Base-by-base conservation (phyloP, 1,140 invertebrate genomes). In the Drosophila tsacasi region DNA sequence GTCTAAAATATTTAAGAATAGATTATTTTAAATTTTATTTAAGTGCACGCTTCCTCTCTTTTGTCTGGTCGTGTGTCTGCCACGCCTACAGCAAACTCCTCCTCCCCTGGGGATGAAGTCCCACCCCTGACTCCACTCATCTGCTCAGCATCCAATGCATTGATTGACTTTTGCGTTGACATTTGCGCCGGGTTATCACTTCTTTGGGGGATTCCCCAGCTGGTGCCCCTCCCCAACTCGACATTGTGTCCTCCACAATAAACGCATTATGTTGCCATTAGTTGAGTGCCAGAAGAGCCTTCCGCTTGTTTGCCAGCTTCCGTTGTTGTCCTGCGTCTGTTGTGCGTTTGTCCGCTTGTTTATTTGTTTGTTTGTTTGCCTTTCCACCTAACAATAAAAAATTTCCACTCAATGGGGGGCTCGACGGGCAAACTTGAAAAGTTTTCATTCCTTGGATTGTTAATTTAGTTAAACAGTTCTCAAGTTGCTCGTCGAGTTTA, bases 141-240 rank as follows among this genome's bases (percentile, higher is more conserved):
- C 40, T 62, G 10, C 40, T 19, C 54, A 30, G 30, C 71, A 73
- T 73, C 68, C 67, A 77, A 79, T 72, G 67, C 65, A 55, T 87
- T 89, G 85, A 89, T 89, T 89, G 84, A 89, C 85, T 89, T 89
- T 90, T 89, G 85, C 84, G 81, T 81, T 89, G 84, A 89, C 85
- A 89, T 89, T 89, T 89, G 78, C 78, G 81, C 85, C 64, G 61
- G 83, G 85, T 89, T 87, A 87, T 89, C 85, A 79, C 75, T 75
- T 63, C 49, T 75, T 57, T 74, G 69, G 50, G 57, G 65, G 61
- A 49, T 64, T 83, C 78, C 72, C 72, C 49, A 47, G 59, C 52
- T 60, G 76, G 49, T 65, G 47, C 44, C 61, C 55, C 37, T 39
- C 12, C 59, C 49, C 49, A 23, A 12, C 5, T 40, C 21, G 23